These are phyloP conservation scores for Balearica regulorum DNA, from an alignment of 2,797 vertebrate genomes.

Conservation along the genomic window DNA sequence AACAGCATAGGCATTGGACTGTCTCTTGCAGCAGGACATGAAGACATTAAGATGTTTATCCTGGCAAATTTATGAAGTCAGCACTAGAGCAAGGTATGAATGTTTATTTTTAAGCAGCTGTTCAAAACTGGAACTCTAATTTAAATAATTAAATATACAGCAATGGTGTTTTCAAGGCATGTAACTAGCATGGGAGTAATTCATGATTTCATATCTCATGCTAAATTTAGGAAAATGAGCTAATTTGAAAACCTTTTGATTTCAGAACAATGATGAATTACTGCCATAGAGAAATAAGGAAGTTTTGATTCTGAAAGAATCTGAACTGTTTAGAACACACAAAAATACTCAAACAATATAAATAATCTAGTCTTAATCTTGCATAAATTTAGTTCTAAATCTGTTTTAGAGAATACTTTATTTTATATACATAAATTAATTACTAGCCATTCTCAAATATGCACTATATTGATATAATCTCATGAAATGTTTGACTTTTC, in stretches of 20 bases:
- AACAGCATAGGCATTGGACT: not conserved
- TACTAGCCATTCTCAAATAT: not conserved
- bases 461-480: not conserved
- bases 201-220: rapidly evolving
- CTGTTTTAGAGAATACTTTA: not conserved
- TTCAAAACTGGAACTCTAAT: not conserved
- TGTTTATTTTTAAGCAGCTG: not conserved
- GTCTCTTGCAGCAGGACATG: not conserved
- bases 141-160: not conserved
- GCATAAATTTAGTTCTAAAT: not conserved
- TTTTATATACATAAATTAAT: not conserved
- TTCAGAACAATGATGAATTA: not conserved
- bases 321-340: not conserved
- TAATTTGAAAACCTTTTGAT: not conserved
- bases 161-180: not conserved
- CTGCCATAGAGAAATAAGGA: not conserved
- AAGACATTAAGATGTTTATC: not conserved
- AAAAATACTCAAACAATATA: not conserved
- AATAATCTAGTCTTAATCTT: not conserved
- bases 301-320: not conserved
- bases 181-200: not conserved
- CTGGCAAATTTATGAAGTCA: not conserved
- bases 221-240: not conserved
- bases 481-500: not conserved
- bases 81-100: rapidly evolving